These are phyloP conservation scores for Sipha flava DNA, from an alignment of 1,140 invertebrate genomes.

Conservation along the genomic window DNA sequence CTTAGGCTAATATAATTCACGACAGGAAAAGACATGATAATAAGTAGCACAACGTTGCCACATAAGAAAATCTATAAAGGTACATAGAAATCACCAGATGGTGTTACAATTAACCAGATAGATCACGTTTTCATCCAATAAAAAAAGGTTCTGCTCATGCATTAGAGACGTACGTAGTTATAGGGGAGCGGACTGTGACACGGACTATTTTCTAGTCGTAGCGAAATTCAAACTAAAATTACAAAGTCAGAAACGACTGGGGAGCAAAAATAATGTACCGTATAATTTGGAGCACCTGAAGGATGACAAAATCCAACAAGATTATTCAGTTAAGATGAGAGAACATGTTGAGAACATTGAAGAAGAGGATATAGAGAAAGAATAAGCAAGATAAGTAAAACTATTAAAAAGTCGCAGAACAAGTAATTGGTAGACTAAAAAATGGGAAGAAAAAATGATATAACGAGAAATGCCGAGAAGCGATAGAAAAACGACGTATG, in stretches of 20 bases:
- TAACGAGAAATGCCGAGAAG: neutral
- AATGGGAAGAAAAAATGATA: neutral
- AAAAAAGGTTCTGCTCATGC: neutral
- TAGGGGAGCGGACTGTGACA: too few relatives aligned
- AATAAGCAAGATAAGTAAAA: neutral
- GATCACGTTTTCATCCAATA: neutral
- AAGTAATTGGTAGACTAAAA: neutral
- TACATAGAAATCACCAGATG: neutral
- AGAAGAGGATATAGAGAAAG: too few relatives aligned
- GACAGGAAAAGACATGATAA: too few relatives aligned
- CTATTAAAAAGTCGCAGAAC: neutral
- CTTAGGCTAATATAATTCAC: neutral
- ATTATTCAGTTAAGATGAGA: neutral
- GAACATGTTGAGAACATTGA: neutral
- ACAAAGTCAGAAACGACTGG: neutral
- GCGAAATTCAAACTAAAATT: too few relatives aligned
- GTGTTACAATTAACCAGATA: neutral
- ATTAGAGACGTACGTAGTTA: neutral
- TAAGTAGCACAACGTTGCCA: too few relatives aligned
- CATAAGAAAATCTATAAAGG: too few relatives aligned
- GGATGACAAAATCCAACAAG: too few relatives aligned
- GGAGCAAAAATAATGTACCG: neutral
- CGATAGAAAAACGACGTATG: too few relatives aligned
- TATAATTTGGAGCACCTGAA: neutral
- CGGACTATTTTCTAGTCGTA: too few relatives aligned